phyloP scores from a whole-genome alignment of 2,888 invertebrate species.

The Parnassius apollo region DNA sequence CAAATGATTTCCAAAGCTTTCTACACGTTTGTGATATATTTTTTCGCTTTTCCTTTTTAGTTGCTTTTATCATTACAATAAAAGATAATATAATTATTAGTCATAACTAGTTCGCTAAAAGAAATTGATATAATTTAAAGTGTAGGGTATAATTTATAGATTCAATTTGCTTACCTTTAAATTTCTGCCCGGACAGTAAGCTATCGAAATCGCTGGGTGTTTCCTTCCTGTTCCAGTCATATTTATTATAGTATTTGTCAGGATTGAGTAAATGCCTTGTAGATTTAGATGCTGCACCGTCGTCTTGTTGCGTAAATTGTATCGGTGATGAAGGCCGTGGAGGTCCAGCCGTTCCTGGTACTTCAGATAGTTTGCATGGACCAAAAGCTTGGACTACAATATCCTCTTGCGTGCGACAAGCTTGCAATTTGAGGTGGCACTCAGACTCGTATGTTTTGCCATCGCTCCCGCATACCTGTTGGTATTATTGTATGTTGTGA shows the following conservation, averaged over 20 bases:
- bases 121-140: too few species aligned
- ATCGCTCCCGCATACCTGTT: conserved; percentile 87
- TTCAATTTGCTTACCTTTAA: conserved; percentile 57
- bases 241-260: conserved; percentile 84
- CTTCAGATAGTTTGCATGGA: conserved; percentile 86
- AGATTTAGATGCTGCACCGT: conserved; percentile 88
- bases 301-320: conserved; percentile 90
- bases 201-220: conserved; percentile 73
- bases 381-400: conserved; percentile 89
- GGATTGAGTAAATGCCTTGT: conserved; percentile 89
- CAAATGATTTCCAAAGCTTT: conserved; percentile 6
- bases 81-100: too few species aligned
- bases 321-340: conserved; percentile 88
- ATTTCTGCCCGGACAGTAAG: conserved; percentile 64
- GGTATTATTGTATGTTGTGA: conserved; percentile 25
- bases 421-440: conserved; percentile 90
- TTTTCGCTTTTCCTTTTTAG: too few species aligned
- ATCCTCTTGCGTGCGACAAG: conserved; percentile 90
- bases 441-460: conserved; percentile 92
- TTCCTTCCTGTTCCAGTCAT: conserved; percentile 80
- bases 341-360: conserved; percentile 88
- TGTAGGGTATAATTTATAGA: too few species aligned
- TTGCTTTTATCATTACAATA: too few species aligned
- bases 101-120: too few species aligned
- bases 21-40: neutral